Conservation (phyloP, 2,797 vertebrate genomes). For the Poecilia picta region DNA sequence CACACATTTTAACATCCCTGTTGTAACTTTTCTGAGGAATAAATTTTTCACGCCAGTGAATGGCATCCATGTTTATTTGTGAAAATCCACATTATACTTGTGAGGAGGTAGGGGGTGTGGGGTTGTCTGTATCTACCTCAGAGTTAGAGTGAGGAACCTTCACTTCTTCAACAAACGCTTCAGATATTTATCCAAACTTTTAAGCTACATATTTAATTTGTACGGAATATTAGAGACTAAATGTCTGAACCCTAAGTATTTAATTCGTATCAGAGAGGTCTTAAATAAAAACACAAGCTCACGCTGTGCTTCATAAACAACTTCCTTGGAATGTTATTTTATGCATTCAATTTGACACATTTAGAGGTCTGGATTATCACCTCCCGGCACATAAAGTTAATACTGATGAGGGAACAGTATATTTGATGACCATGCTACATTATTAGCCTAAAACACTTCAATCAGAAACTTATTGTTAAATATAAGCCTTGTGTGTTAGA, state of each 20-base stretch:
- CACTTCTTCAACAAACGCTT: slow-evolving; percentile 65
- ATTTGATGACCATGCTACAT: background rate
- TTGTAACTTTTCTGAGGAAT: slow-evolving; percentile 22
- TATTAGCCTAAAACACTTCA: background rate
- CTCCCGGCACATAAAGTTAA: background rate
- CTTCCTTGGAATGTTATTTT: background rate
- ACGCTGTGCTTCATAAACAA: no score
- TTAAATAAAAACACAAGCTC: background rate
- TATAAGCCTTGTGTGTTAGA: slow-evolving; percentile 2
- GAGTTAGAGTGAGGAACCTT: slow-evolving; percentile 49
- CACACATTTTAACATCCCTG: slow-evolving; percentile 28
- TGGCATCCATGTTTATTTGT: slow-evolving; percentile 22
- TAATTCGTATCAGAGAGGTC: background rate
- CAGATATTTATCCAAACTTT: background rate
- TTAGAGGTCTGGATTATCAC: background rate
- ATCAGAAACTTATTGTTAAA: background rate
- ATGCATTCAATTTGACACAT: background rate
- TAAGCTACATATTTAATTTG: background rate
- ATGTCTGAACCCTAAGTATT: background rate
- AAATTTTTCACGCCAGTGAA: slow-evolving; percentile 11
- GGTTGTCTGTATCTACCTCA: slow-evolving; percentile 32
- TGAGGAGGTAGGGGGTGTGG: background rate
- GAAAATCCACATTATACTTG: slow-evolving; percentile 28
- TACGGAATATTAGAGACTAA: background rate
- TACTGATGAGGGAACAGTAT: background rate